phyloP scores from a whole-genome alignment of 2,113 vertebrate genomes.

The Dasyprocta punctata region DNA sequence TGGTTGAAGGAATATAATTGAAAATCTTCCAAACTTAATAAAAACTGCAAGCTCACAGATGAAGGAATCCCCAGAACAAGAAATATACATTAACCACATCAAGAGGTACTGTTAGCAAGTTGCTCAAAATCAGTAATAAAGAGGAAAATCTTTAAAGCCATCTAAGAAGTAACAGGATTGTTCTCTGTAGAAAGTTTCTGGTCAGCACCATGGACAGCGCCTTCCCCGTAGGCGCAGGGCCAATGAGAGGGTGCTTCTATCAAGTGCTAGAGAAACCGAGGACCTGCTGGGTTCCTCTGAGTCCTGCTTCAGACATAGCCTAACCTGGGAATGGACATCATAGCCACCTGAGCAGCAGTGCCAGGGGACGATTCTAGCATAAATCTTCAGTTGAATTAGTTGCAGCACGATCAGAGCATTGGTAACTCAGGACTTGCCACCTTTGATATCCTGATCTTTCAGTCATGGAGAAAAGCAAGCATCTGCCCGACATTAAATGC shows the following conservation, averaged over 20 bases:
- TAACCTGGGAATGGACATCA: background rate
- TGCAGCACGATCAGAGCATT: background rate
- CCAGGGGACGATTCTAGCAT: background rate
- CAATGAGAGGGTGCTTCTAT: background rate
- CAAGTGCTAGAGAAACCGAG: background rate
- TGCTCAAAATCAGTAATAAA: background rate
- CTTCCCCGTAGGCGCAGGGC: background rate
- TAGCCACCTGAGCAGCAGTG: background rate
- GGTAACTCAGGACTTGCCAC: no score
- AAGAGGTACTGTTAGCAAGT: background rate
- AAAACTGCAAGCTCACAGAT: background rate
- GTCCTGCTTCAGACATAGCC: background rate
- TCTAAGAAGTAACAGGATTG: background rate
- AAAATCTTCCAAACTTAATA: background rate
- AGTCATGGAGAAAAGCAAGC: background rate
- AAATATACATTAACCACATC: background rate
- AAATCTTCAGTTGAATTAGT: background rate
- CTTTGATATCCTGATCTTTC: background rate
- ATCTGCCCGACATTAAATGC: background rate
- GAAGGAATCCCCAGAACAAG: background rate
- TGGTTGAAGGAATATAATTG: background rate
- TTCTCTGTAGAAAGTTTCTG: background rate
- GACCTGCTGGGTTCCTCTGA: background rate
- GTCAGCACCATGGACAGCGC: background rate
- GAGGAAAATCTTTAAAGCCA: background rate